A percentile compares a stretch with the other conserved stretches of the same genome.
Conservation (phyloP, 2,888 invertebrate species). For the Osedax frankpressi region DNA sequence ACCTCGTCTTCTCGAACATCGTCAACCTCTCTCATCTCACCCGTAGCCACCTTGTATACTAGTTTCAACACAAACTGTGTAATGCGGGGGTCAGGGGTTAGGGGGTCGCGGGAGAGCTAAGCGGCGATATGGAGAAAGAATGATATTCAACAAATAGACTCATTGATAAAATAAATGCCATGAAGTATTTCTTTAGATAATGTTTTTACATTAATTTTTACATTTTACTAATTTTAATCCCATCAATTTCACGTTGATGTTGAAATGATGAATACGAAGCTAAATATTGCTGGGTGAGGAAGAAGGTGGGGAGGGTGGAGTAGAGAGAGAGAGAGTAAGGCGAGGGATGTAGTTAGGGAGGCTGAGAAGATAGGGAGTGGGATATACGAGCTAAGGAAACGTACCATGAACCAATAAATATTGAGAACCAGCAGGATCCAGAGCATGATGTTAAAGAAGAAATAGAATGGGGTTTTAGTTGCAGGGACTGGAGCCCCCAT, state of each 20-base stretch:
- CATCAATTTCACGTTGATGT: too few species aligned
- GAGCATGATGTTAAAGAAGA: conserved; percentile 37
- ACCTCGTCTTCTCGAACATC: conserved; percentile 40
- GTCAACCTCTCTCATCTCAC: conserved; percentile 40
- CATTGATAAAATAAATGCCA: too few species aligned
- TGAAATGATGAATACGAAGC: too few species aligned
- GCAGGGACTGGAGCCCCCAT: conserved; percentile 12
- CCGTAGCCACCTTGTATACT: conserved; percentile 39
- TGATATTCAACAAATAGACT: too few species aligned
- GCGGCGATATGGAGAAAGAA: neutral
- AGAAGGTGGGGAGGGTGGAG: neutral
- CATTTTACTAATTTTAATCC: too few species aligned
- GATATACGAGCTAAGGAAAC: neutral
- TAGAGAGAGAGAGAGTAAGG: neutral
- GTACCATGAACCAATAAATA: conserved; percentile 44
- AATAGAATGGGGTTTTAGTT: conserved; percentile 35
- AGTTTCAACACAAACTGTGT: conserved; percentile 38
- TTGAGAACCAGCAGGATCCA: conserved; percentile 37
- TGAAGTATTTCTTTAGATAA: too few species aligned
- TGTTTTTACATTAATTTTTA: too few species aligned
- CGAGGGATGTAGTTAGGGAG: neutral
- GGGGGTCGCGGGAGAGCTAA: neutral
- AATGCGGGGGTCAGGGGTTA: conserved; percentile 6
- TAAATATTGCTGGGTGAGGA: neutral
- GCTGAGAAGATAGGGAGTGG: neutral